Base-by-base conservation (phyloP, 1,140 invertebrate species). In the Diploscapter pachys region DNA sequence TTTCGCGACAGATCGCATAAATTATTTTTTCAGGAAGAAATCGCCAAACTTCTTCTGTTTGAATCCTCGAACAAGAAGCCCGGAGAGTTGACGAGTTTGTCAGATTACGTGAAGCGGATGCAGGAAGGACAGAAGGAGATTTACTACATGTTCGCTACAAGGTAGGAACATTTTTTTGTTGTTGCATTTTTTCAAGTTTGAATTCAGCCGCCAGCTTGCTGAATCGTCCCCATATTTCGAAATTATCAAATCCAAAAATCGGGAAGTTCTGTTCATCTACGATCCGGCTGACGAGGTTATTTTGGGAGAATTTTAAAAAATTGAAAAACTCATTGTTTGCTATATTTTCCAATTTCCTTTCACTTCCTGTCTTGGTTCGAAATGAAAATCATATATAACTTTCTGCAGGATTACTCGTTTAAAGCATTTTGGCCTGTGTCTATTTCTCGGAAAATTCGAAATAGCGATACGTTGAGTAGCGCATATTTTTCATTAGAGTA, bases 191-290 rank as follows among this genome's bases (percentile, higher is more conserved):
- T 59, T 59, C 13, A 11, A 31, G 31, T 31, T 31, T 31, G 31
- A 31, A 31, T 31, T 62, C 69, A 94, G 93, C 85, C 93, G 95
- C 54, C 88, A 91, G 71, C 87, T 98, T 64, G 95, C 95, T 0
- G 92, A 96, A 87, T 90, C 91, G 3, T 97, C 94, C 0, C 95
- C 95, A 0, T 98, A 98, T 85, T 94, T 91, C 82, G 95, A 98
- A 88, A 92, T 92, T 31, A 87, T 98, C 2, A 93, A 93, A 81
- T 86, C 88, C 73, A 84, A 91, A 77, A 91, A 95, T 75, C 89
- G 92, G 3, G 94, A 98, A 88, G 94, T 98, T 2, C 85, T 99
- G 3, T 97, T 96, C 86, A 93, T 94, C 83, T 97, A 94, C 82
- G 94, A 98, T 82, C 91, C 92, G 1, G 95, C 97, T 81, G 96